Evolutionary conservation across 2,797 vertebrate genomes (phyloP).

Genomic region (Mycteria americana): DNA sequence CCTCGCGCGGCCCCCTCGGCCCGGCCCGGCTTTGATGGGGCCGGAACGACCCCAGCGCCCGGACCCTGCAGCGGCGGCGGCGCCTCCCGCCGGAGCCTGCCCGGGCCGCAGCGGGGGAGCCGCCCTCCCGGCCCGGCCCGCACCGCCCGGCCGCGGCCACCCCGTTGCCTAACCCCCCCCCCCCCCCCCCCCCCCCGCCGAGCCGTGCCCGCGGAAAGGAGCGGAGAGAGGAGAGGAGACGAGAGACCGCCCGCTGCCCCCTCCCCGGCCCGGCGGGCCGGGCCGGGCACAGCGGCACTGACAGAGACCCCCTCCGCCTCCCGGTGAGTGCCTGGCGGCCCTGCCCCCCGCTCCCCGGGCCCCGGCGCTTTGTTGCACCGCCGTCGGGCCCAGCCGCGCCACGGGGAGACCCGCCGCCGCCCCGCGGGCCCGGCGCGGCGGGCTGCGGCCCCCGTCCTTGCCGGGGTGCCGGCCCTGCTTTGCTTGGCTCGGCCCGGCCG

Average conservation of each 20-base stretch:
- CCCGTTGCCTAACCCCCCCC: not conserved
- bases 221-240: not conserved
- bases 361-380: constrained; percentile 10
- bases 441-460: not conserved
- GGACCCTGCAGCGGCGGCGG: constrained; percentile 15
- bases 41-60: not conserved
- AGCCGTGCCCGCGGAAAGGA: not conserved
- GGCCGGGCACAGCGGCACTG: not conserved
- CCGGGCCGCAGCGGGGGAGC: constrained; percentile 6
- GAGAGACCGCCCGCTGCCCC: not conserved
- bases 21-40: constrained; percentile 37
- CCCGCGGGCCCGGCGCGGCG: not conserved
- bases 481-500: not conserved
- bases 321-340: not conserved
- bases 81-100: not conserved
- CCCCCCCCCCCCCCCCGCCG: not conserved
- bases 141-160: not conserved
- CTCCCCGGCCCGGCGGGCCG: not conserved
- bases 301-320: not conserved
- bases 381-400: not conserved
- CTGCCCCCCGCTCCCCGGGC: not conserved
- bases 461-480: not conserved
- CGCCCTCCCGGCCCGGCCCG: not conserved
- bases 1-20: not conserved
- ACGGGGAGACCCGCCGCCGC: not conserved